These are phyloP conservation scores for Drosophila tripunctata DNA, from an alignment of 2,888 invertebrate species.

Conservation along the genomic window DNA sequence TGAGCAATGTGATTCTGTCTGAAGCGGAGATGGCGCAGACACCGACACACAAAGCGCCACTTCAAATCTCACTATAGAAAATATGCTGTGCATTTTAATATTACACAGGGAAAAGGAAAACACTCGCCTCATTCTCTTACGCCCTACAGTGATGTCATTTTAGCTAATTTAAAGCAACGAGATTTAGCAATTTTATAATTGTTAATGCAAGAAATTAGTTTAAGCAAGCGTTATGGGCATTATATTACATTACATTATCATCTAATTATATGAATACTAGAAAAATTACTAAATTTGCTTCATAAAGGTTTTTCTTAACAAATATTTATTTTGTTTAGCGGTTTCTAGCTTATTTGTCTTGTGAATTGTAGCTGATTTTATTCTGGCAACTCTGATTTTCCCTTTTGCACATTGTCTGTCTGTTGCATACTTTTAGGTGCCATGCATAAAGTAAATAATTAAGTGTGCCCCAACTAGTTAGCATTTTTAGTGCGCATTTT, in stretches of 20 bases:
- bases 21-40: conserved; percentile 35
- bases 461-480: conserved; percentile 68
- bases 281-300: too few relatives aligned
- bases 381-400: background rate
- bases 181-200: too few relatives aligned
- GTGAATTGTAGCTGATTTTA: background rate
- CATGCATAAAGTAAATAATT: conserved; percentile 78
- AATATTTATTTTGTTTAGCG: background rate
- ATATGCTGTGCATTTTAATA: conserved; percentile 75
- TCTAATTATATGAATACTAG: too few relatives aligned
- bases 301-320: background rate
- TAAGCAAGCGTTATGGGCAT: too few relatives aligned
- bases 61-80: conserved; percentile 67
- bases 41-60: conserved; percentile 61
- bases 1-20: conserved; percentile 49
- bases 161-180: background rate
- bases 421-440: conserved; percentile 69
- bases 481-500: conserved; percentile 54
- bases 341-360: background rate
- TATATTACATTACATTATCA: too few relatives aligned
- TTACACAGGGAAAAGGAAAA: conserved; percentile 29
- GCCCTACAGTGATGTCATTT: background rate
- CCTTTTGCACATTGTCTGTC: conserved; percentile 34
- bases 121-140: background rate
- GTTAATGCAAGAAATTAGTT: too few relatives aligned